Conservation (phyloP, 2,113 vertebrate species). For the Lophius piscatorius region DNA sequence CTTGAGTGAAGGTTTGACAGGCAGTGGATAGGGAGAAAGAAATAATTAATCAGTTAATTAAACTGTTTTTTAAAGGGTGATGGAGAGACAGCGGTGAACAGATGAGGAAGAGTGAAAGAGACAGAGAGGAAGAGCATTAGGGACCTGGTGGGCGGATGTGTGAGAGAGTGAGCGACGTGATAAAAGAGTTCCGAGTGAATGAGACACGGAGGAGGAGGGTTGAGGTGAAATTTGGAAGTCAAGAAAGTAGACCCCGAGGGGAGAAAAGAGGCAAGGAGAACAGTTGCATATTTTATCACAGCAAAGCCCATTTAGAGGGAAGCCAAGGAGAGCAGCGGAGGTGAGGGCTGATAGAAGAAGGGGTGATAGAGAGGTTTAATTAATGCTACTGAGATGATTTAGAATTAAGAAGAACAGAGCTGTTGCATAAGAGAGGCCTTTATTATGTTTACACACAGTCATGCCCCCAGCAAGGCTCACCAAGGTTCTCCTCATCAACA, state of each 20-base stretch:
- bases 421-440: conserved; percentile 49
- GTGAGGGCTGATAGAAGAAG: neutral
- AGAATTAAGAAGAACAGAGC: conserved; percentile 60
- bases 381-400: conserved; percentile 41
- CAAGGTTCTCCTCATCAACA: neutral
- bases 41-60: conserved; percentile 45
- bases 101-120: neutral
- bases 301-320: conserved; percentile 13
- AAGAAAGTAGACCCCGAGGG: conserved; percentile 15
- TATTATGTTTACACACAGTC: conserved; percentile 27
- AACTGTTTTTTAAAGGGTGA: conserved; percentile 7
- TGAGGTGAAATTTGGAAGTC: conserved; percentile 26
- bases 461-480: neutral
- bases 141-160: conserved; percentile 43
- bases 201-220: conserved; percentile 17
- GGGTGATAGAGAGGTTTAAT: conserved; percentile 15
- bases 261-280: neutral
- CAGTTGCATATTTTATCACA: conserved; percentile 15
- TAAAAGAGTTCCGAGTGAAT: conserved; percentile 39
- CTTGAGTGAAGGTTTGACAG: conserved; percentile 10
- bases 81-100: conserved; percentile 21
- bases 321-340: conserved; percentile 8
- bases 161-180: conserved; percentile 17
- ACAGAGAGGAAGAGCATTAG: conserved; percentile 5
- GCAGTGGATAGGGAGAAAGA: neutral